phyloP scores from a whole-genome alignment of 2,888 invertebrate species.

The Colletes collaris region DNA sequence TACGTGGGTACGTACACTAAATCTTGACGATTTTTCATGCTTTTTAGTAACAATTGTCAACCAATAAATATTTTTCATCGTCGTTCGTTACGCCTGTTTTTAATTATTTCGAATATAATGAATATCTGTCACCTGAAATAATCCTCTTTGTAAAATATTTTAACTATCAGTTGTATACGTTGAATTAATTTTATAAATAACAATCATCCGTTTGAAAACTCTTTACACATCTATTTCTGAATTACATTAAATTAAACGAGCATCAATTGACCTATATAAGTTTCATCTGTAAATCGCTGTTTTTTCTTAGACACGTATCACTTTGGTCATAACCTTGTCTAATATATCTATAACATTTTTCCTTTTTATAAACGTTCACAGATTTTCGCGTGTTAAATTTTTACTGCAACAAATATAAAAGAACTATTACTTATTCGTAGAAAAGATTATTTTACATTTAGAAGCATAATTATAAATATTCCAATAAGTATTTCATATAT shows the following conservation, averaged over 20 bases:
- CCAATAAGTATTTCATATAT: slow-evolving; percentile 38
- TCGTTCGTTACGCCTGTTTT: slow-evolving; percentile 3
- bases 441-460: neutral
- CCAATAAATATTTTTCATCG: slow-evolving; percentile 12
- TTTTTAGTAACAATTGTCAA: slow-evolving; percentile 32
- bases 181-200: slow-evolving; percentile 65
- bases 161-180: slow-evolving; percentile 59
- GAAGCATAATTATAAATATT: neutral
- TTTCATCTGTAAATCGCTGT: neutral
- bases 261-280: neutral
- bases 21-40: slow-evolving; percentile 61
- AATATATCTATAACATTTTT: slow-evolving; percentile 12
- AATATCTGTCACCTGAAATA: neutral
- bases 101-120: slow-evolving; percentile 17
- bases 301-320: slow-evolving; percentile 10
- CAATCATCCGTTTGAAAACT: slow-evolving; percentile 51
- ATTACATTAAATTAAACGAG: neutral
- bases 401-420: neutral
- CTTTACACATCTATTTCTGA: neutral
- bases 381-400: neutral
- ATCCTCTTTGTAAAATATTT: slow-evolving; percentile 7
- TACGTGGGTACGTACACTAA: slow-evolving; percentile 74
- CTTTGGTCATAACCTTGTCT: slow-evolving; percentile 34
- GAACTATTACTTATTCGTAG: neutral
- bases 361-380: neutral